A percentile compares a stretch with the other conserved stretches of the same genome.
These are phyloP conservation scores for Cynopterus sphinx DNA, from an alignment of 2,797 vertebrate species.

Conservation along the genomic window DNA sequence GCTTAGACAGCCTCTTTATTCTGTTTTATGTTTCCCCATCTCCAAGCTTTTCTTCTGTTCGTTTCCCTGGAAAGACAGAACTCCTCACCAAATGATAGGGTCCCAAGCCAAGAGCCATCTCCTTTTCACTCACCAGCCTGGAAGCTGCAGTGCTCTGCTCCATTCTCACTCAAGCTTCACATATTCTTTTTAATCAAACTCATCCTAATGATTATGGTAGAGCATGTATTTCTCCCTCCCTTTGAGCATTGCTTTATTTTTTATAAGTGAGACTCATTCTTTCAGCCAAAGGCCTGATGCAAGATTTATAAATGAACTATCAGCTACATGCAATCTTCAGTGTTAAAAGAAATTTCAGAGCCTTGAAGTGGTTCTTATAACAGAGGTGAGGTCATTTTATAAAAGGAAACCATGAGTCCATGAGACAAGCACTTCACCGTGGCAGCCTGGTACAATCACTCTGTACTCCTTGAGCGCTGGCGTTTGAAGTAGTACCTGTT, in stretches of 20 bases:
- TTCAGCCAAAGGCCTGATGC: not conserved
- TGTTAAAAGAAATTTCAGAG: not conserved
- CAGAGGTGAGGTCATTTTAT: not conserved
- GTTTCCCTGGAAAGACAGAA: not conserved
- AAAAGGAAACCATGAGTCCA: not conserved
- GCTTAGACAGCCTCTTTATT: not conserved
- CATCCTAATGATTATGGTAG: not conserved
- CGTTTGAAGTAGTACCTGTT: not conserved
- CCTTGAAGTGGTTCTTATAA: not conserved
- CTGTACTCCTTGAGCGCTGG: not conserved
- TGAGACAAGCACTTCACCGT: fast-evolving
- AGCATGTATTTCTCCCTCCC: not conserved
- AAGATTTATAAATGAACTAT: not conserved
- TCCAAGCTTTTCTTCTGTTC: not conserved
- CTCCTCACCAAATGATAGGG: not conserved
- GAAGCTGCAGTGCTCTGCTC: not conserved
- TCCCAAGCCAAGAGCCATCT: not conserved
- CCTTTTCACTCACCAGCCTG: fast-evolving
- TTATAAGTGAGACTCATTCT: not conserved
- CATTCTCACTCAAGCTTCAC: not conserved
- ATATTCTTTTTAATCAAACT: not conserved
- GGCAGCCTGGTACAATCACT: not conserved
- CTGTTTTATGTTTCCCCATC: not conserved
- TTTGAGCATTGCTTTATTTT: not conserved
- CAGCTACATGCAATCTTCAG: not conserved